A percentile compares a stretch with the other conserved stretches of the same genome.
phyloP scores from a whole-genome alignment of 1,140 invertebrate species.

The Hirudo medicinalis region DNA sequence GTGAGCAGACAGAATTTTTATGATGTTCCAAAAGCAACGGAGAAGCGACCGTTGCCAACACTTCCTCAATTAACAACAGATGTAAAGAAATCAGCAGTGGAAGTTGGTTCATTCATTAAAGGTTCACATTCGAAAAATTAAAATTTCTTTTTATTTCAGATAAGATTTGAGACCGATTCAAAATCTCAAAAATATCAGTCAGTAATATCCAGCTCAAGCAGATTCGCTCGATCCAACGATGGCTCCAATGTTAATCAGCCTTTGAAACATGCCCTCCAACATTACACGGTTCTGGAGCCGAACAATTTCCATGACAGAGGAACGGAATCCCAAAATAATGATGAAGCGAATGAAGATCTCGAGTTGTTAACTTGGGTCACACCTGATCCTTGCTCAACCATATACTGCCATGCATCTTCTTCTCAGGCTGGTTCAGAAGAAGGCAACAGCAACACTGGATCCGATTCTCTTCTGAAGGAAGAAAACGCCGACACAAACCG shows the following conservation, averaged over 20 bases:
- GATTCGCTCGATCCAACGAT: too few relatives aligned
- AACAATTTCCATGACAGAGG: constrained; percentile 1
- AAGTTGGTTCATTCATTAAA: too few relatives aligned
- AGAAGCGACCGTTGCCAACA: constrained; percentile 20
- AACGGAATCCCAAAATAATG: neutral
- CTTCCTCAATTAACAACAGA: constrained; percentile 15
- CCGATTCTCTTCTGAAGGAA: neutral
- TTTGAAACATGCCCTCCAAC: neutral
- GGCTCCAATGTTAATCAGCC: too few relatives aligned
- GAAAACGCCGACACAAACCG: neutral
- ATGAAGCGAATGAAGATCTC: too few relatives aligned
- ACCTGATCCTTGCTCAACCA: neutral
- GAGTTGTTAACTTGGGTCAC: neutral
- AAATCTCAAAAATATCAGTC: too few relatives aligned
- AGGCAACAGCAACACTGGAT: neutral
- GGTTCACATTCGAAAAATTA: too few relatives aligned
- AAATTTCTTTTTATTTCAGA: too few relatives aligned
- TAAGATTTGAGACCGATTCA: too few relatives aligned
- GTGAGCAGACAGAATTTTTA: constrained; percentile 20
- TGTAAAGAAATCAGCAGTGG: too few relatives aligned
- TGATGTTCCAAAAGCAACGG: constrained; percentile 7
- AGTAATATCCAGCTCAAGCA: too few relatives aligned
- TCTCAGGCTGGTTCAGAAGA: neutral
- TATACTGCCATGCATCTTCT: neutral
- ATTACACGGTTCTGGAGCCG: constrained; percentile 15